Conservation (phyloP, 2,888 invertebrate species). For the Sminthurides aquaticus region DNA sequence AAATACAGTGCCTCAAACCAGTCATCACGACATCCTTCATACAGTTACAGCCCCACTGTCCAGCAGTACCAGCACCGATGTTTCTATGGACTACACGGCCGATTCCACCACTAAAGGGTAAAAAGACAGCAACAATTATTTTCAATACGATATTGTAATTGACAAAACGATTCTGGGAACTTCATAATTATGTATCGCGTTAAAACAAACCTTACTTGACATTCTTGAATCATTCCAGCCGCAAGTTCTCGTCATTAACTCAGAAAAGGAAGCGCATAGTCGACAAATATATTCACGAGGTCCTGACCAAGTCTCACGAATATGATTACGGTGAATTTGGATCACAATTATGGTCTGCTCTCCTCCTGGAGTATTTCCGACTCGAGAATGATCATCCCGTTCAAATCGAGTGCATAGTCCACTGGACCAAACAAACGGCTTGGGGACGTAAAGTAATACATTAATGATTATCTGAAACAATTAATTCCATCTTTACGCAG, state of each 20-base stretch:
- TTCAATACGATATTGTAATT: too few relatives aligned
- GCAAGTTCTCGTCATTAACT: slow-evolving; percentile 17
- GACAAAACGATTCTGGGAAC: too few relatives aligned
- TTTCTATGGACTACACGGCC: not conserved
- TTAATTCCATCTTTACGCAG: not conserved
- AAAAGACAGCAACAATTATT: not conserved
- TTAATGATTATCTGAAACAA: not conserved
- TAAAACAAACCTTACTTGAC: too few relatives aligned
- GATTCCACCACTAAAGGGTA: not conserved
- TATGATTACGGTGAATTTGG: slow-evolving; percentile 23
- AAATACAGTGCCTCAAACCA: not conserved
- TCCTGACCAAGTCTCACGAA: slow-evolving; percentile 14
- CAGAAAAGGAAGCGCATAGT: slow-evolving; percentile 17
- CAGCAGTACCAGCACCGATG: not conserved
- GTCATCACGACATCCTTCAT: not conserved
- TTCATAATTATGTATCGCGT: not conserved
- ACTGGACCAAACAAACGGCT: slow-evolving; percentile 16
- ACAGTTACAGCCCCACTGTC: not conserved
- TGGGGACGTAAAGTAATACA: slow-evolving; percentile 21
- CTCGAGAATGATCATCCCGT: slow-evolving; percentile 18
- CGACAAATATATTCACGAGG: slow-evolving; percentile 15
- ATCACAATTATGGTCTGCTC: slow-evolving; percentile 15
- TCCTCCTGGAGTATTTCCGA: slow-evolving; percentile 16
- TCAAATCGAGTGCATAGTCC: slow-evolving; percentile 12
- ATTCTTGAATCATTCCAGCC: not conserved